Base-by-base conservation (phyloP, 2,888 invertebrate species). In the Eueremaeus valkanovi region DNA sequence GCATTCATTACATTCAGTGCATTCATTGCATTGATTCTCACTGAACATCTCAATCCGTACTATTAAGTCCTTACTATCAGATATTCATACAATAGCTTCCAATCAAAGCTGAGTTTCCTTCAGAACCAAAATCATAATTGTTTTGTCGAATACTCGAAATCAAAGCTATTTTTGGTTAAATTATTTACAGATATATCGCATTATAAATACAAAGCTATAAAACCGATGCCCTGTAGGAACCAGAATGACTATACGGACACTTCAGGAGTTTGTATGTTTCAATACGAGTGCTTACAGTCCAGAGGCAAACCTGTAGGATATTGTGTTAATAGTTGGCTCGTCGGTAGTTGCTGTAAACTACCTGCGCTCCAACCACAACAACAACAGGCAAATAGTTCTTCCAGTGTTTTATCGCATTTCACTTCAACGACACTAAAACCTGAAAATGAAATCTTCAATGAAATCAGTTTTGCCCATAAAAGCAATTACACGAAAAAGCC, bases 261-360 rank as follows among this genome's bases (percentile, higher is more conserved):
- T 8, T 13, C 63, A 6, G 94, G 95, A 0, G 87, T 92, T 0
- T 95, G 95, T 82, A 95, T 95, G 95, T 95, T 95, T 82, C 94
- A 93, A 77, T 93, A 93, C 84, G 92, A 94, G 81, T 95, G 94
- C 83, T 88, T 92, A 68, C 92, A 93, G 86, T 88, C 91, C 77
- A 94, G 94, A 82, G 95, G 95, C 58, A 91, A 93, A 0, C 94
- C 95, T 81, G 85, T 95, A 79, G 94, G 93, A 40, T 93, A 93
- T 1, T 95, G 95, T 83, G 92, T 94, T 81, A 94, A 95, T 84
- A 88, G 93, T 78, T 94, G 94, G 84, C 94, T 93, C 85, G 94
- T 94, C 83, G 94, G 94, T 74, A 93, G 93, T 42, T 95, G 95
- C 82, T 95, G 95, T 83, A 91, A 90, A 81, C 86, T 93, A 75